Percentiles rank a stretch among this genome's conserved stretches.
These are phyloP conservation scores for Melanophora roralis DNA, from an alignment of 2,888 invertebrate species.

Conservation along the genomic window DNA sequence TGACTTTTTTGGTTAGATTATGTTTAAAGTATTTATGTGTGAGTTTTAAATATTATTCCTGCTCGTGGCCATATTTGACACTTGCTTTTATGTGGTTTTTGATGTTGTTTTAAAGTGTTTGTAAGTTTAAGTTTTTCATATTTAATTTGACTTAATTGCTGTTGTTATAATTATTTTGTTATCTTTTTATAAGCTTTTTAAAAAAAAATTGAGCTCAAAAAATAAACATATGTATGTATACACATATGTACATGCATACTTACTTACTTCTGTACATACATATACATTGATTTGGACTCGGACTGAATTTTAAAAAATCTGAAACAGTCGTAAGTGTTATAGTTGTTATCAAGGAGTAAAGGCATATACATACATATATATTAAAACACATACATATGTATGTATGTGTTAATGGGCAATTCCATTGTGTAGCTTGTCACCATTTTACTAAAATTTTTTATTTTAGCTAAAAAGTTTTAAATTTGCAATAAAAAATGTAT, in stretches of 20 bases:
- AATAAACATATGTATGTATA: slow-evolving; percentile 18
- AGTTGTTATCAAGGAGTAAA: slow-evolving; percentile 36
- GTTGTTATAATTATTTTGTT: slow-evolving; percentile 28
- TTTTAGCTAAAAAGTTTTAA: no score
- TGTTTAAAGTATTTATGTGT: slow-evolving; percentile 16
- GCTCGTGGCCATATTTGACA: slow-evolving; percentile 19
- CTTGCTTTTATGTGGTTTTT: neutral
- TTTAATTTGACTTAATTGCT: slow-evolving; percentile 4
- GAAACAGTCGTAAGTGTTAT: slow-evolving; percentile 31
- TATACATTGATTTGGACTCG: neutral
- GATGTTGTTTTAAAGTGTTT: slow-evolving; percentile 9
- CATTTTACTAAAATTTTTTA: no score
- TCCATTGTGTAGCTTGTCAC: no score
- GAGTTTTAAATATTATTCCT: slow-evolving; percentile 30
- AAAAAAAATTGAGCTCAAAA: no score
- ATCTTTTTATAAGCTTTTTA: slow-evolving; percentile 32
- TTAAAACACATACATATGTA: neutral
- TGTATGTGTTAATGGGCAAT: no score
- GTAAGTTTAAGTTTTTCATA: slow-evolving; percentile 3
- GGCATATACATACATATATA: neutral
- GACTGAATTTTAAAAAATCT: slow-evolving; percentile 41
- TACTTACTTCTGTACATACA: neutral
- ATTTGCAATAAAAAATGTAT: no score
- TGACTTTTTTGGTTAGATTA: slow-evolving; percentile 38
- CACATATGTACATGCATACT: neutral